These are phyloP conservation scores for Seira ritae DNA, from an alignment of 2,888 invertebrate species.

Conservation along the genomic window DNA sequence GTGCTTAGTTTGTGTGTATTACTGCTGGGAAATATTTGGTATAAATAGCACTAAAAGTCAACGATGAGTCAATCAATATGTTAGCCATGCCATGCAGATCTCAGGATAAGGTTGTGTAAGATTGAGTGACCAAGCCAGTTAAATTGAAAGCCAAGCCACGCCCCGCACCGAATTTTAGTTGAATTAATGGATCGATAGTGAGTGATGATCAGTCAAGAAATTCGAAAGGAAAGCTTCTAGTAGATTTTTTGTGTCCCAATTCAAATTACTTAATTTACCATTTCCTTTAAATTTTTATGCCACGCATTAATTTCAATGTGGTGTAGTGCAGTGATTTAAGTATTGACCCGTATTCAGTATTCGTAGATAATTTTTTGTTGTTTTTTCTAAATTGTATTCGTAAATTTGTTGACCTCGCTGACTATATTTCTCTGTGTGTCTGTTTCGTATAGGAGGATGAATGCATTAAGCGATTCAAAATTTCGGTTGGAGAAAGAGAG, in stretches of 20 bases:
- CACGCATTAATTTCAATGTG: neutral
- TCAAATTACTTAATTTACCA: neutral
- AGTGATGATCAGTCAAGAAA: constrained; percentile 58
- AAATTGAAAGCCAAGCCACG: neutral
- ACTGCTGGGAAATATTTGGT: no score
- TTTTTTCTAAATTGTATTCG: constrained; percentile 31
- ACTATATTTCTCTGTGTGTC: constrained; percentile 65
- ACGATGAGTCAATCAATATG: no score
- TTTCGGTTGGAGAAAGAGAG: constrained; percentile 60
- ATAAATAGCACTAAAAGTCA: no score
- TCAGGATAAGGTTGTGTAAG: no score
- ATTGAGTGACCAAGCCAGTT: no score
- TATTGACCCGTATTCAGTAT: neutral
- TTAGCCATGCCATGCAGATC: no score
- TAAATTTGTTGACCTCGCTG: constrained; percentile 48
- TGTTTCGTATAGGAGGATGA: constrained; percentile 71
- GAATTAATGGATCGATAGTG: constrained; percentile 31
- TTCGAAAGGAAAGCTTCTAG: constrained; percentile 48
- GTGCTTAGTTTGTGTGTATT: no score
- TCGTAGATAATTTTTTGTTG: constrained; percentile 15
- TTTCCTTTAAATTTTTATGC: neutral
- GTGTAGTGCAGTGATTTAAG: neutral
- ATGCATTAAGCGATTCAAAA: constrained; percentile 64
- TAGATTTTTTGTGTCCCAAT: no score
- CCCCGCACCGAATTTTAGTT: neutral